Percentiles rank a stretch among this genome's conserved stretches.
phyloP scores from a whole-genome alignment of 2,888 invertebrate genomes.

The Macrosiphum euphorbiae region DNA sequence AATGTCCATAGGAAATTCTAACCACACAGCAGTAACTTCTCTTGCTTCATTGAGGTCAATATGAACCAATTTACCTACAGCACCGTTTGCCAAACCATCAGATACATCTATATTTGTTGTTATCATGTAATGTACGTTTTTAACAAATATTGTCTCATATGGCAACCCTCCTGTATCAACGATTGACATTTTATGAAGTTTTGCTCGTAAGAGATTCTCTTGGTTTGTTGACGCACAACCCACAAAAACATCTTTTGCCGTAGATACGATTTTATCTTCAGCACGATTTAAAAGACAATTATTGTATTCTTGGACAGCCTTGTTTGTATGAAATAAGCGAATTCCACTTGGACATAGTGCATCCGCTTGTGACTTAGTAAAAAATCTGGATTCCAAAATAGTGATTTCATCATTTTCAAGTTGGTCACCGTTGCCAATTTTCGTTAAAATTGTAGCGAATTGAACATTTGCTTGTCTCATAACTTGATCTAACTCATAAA shows the following conservation, averaged over 20 bases:
- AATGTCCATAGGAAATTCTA: constrained; percentile 39
- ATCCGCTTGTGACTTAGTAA: neutral
- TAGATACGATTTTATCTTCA: too few relatives aligned
- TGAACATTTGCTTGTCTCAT: constrained; percentile 14
- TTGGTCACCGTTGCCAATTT: neutral
- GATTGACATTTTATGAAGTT: constrained; percentile 52
- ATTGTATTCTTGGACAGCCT: neutral
- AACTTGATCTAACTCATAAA: neutral
- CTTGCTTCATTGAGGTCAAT: constrained; percentile 34
- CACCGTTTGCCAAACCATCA: constrained; percentile 56
- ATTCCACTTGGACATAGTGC: neutral
- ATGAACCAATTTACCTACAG: too few relatives aligned
- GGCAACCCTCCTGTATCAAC: constrained; percentile 29
- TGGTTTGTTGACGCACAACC: neutral
- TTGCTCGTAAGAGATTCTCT: neutral
- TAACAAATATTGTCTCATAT: constrained; percentile 45
- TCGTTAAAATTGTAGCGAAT: neutral
- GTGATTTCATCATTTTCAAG: neutral
- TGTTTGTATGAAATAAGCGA: neutral
- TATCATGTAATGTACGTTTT: constrained; percentile 54
- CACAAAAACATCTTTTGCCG: too few relatives aligned
- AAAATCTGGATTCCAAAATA: neutral
- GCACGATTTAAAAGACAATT: constrained; percentile 2
- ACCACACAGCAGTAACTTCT: constrained; percentile 37
- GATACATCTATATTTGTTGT: constrained; percentile 57